phyloP scores from a whole-genome alignment of 1,140 invertebrate genomes.

The Zaprionus davidi region DNA sequence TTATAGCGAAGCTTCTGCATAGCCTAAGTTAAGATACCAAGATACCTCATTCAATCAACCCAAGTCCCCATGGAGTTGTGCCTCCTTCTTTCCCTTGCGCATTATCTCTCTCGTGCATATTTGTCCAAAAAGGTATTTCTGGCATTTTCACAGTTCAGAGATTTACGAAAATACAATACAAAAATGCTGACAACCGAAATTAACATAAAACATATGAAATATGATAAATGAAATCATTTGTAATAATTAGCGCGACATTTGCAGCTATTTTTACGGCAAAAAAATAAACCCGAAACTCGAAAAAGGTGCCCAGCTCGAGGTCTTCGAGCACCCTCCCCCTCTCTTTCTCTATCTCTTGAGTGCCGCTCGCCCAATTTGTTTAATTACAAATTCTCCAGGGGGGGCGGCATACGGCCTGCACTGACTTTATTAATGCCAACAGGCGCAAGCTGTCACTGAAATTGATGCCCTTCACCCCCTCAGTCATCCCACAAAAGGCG shows the following conservation, averaged over 20 bases:
- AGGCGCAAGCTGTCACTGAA: constrained; percentile 64
- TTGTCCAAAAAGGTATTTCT: constrained; percentile 48
- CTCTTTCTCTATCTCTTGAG: constrained; percentile 1
- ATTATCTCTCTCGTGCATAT: constrained; percentile 6
- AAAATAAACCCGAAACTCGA: background rate
- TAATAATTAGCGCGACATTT: constrained; percentile 78
- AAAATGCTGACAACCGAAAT: constrained; percentile 48
- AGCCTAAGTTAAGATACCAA: no score
- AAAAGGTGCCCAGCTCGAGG: background rate
- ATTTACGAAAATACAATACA: constrained; percentile 57
- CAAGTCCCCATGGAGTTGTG: background rate
- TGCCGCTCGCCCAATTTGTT: constrained; percentile 58
- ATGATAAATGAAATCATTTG: constrained; percentile 72
- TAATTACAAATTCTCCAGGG: constrained; percentile 72
- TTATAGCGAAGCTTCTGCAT: background rate
- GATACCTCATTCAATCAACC: background rate
- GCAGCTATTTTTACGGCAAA: constrained; percentile 54
- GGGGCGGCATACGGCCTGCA: constrained; percentile 1
- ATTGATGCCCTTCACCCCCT: constrained; percentile 54
- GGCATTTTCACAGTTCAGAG: constrained; percentile 57
- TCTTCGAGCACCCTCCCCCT: background rate
- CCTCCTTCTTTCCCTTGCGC: background rate
- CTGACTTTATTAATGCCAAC: constrained; percentile 67
- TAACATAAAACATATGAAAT: constrained; percentile 56
- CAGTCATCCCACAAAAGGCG: constrained; percentile 30